A percentile compares a stretch with the other conserved stretches of the same genome.
phyloP scores from a whole-genome alignment of 2,797 vertebrate genomes.

The Parauchenoglanis ngamensis region DNA sequence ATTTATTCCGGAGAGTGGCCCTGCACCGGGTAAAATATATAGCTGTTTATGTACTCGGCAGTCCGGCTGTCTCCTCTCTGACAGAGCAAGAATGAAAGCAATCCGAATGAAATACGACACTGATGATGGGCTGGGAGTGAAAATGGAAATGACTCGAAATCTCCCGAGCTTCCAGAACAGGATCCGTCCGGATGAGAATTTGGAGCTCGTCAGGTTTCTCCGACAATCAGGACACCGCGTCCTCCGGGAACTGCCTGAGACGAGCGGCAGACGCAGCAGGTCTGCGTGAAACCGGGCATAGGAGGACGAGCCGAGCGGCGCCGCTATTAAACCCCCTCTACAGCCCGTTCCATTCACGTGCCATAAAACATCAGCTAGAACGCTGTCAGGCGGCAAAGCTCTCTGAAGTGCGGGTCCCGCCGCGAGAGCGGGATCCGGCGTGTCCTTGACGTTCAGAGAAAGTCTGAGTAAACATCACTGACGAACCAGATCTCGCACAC shows the following conservation, averaged over 20 bases:
- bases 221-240: slow-evolving; percentile 56
- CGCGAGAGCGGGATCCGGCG: slow-evolving; percentile 29
- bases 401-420: background rate
- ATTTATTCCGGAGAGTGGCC: slow-evolving; percentile 32
- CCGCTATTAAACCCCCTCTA: slow-evolving; percentile 37
- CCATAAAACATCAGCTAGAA: background rate
- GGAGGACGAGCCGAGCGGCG: slow-evolving; percentile 1
- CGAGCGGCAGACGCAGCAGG: slow-evolving; percentile 47
- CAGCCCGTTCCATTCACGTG: slow-evolving; percentile 1
- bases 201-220: slow-evolving; percentile 57
- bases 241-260: slow-evolving; percentile 52
- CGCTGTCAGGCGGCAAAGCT: background rate
- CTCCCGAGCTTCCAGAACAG: slow-evolving; percentile 57
- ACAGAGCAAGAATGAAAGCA: slow-evolving; percentile 64
- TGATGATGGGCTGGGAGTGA: slow-evolving; percentile 56
- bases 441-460: slow-evolving; percentile 47
- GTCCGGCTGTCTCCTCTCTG: slow-evolving; percentile 56
- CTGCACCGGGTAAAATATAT: slow-evolving; percentile 58
- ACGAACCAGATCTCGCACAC: slow-evolving; percentile 16
- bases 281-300: slow-evolving; percentile 29
- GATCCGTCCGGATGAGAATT: slow-evolving; percentile 50
- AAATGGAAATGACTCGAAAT: slow-evolving; percentile 62
- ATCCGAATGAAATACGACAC: slow-evolving; percentile 66
- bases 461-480: slow-evolving; percentile 37
- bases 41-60: slow-evolving; percentile 59